Evolutionary conservation across 2,113 vertebrate genomes (phyloP).

Genomic region (Xenus cinereus): DNA sequence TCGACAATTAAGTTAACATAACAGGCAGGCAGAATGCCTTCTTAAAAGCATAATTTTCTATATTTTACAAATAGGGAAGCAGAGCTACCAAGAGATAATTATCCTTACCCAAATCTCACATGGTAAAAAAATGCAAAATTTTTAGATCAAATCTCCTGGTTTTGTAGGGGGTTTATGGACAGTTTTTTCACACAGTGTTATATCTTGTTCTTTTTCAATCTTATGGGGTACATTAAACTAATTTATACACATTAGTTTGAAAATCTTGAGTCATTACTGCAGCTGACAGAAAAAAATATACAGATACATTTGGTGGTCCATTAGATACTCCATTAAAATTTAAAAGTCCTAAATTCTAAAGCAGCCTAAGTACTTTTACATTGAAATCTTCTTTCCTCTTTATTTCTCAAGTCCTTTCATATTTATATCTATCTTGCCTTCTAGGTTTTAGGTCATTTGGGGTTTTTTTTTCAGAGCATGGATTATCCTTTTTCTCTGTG

Average conservation of each 20-base stretch:
- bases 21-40: neutral
- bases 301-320: neutral
- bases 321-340: neutral
- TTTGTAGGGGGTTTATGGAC: neutral
- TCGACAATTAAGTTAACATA: accelerated
- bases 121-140: neutral
- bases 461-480: neutral
- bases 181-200: neutral
- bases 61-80: neutral
- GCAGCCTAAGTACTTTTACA: neutral
- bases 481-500: neutral
- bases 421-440: neutral
- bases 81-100: neutral
- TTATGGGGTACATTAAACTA: neutral
- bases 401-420: neutral
- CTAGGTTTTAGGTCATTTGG: neutral
- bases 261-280: neutral
- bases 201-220: neutral
- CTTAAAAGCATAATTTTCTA: neutral
- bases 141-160: neutral
- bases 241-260: neutral
- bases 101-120: neutral
- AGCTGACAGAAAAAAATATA: neutral
- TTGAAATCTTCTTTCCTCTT: neutral
- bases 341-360: neutral